Evolutionary conservation across 2,888 invertebrate genomes (phyloP), one percentile per base, ranked within the genome.

Genomic region (Diarsia mendica): DNA sequence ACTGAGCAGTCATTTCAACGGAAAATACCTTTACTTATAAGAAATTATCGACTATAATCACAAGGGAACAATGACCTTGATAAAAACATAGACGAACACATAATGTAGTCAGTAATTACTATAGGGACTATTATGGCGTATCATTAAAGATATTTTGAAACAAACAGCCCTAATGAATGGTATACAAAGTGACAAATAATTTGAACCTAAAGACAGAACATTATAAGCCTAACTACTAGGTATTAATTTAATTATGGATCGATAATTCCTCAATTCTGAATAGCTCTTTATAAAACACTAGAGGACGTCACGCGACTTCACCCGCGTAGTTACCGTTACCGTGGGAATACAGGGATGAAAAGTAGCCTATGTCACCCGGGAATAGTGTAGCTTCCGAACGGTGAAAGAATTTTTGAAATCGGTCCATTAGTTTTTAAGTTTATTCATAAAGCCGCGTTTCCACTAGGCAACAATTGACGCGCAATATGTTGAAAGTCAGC

Each of bases 91-190:
- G 4, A 58, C 20, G 28, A 51, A 48, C 53, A 61, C 33, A 70
- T 28, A n/a, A 55, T 11, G 23, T 33, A 63, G 18, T 55, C 8
- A 20, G 18, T 69, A 48, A 69, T 61, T 78, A n/a, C n/a, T 63
- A 9, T 55, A 23, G 48, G 28, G 11, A 55, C 48, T 39, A 20
- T 20, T 15, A 44, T 44, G 39, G 18, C 20, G n/a, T 63, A 69
- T 70, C 48, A 49, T 70, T 44, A 63, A 61, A 53, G 10, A 44
- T n/a, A 53, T 44, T 64, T 49, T 64, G 44, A 9, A 63, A 70
- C 55, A 79, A 79, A 13, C 11, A 48, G 28, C 39, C 20, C 15
- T 69, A 78, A 53, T 28, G 10, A 70, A 76, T 49, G 3, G 61
- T 61, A 55, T 15, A 77, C 23, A 20, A 61, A 55, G 20, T 44